These are phyloP conservation scores for Pristis pectinata DNA, from an alignment of 2,797 vertebrate genomes.

Conservation along the genomic window DNA sequence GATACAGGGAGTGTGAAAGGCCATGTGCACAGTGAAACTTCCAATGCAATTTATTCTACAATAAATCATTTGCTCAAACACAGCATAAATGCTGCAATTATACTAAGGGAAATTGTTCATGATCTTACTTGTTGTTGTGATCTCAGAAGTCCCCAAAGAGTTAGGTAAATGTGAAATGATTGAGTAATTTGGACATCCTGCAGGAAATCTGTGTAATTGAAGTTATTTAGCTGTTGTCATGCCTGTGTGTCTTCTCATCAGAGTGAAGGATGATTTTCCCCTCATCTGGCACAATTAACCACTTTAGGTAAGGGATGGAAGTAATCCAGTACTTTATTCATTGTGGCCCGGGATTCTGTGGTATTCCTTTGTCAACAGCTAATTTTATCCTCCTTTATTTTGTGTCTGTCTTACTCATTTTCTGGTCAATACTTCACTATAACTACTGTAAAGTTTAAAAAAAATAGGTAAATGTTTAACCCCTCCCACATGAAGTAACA, in stretches of 20 bases:
- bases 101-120: neutral
- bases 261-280: neutral
- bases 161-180: constrained; percentile 20
- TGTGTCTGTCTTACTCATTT: too few relatives aligned
- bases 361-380: neutral
- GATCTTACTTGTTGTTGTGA: neutral
- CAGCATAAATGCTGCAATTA: neutral
- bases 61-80: neutral
- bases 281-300: neutral
- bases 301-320: neutral
- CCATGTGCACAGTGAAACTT: neutral
- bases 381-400: neutral
- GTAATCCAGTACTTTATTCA: neutral
- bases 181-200: constrained; percentile 10
- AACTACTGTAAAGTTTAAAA: neutral
- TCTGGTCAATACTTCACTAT: neutral
- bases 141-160: neutral
- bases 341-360: neutral
- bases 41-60: neutral
- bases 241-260: neutral
- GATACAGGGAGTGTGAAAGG: neutral
- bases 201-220: neutral
- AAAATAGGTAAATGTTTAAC: neutral
- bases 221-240: neutral
- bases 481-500: neutral